A percentile compares a stretch with the other conserved stretches of the same genome.
Conservation (phyloP, 2,797 vertebrate species). For the Siniperca undulata region DNA sequence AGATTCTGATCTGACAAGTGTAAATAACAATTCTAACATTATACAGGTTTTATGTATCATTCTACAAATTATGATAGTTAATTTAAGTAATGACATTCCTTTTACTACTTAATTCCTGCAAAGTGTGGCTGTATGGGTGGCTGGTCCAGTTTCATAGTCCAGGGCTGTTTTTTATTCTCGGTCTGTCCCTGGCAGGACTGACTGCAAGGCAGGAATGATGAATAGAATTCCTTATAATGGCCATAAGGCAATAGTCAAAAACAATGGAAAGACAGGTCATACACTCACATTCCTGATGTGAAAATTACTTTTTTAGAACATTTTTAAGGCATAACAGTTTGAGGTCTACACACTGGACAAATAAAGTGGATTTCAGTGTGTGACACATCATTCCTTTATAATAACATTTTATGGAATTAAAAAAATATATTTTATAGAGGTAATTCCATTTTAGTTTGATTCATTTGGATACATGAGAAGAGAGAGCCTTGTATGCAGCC, state of each 20-base stretch:
- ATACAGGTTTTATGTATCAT: not conserved
- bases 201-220: no score
- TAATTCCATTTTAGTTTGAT: not conserved
- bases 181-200: not conserved
- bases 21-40: not conserved
- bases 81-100: not conserved
- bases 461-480: not conserved
- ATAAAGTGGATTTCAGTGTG: not conserved
- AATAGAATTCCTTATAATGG: not conserved
- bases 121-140: not conserved
- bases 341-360: not conserved
- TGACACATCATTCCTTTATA: not conserved
- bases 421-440: not conserved
- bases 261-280: no score
- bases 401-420: not conserved
- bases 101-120: not conserved
- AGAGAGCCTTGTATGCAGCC: not conserved
- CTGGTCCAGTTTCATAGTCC: no score
- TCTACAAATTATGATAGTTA: not conserved
- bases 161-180: not conserved
- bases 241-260: not conserved
- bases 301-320: not conserved
- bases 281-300: not conserved
- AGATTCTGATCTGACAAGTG: not conserved
- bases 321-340: not conserved